These are phyloP conservation scores for Lutjanus campechanus DNA, from an alignment of 2,797 vertebrate genomes.

Conservation along the genomic window DNA sequence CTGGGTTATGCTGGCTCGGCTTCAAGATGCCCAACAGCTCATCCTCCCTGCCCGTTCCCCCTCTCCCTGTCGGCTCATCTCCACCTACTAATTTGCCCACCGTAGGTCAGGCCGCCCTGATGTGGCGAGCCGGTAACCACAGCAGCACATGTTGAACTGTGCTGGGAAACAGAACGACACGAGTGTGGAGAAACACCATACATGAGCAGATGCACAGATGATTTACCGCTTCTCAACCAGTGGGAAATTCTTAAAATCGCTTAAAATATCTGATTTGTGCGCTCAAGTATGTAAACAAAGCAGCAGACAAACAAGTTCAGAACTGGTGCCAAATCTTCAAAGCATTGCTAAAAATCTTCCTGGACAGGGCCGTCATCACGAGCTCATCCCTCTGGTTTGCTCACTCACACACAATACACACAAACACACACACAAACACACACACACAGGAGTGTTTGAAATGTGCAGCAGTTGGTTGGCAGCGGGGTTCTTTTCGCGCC, in stretches of 20 bases:
- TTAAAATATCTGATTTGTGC: slow-evolving; percentile 29
- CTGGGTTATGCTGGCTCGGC: slow-evolving; percentile 51
- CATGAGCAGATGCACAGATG: slow-evolving; percentile 32
- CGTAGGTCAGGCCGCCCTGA: slow-evolving; percentile 61
- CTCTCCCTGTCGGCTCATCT: slow-evolving; percentile 62
- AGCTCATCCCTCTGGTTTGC: slow-evolving; percentile 66
- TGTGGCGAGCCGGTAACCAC: slow-evolving; percentile 61
- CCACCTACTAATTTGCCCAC: slow-evolving; percentile 77
- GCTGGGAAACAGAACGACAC: slow-evolving; percentile 9
- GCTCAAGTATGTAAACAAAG: slow-evolving; percentile 32
- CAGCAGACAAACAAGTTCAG: slow-evolving; percentile 47
- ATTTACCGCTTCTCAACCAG: neutral
- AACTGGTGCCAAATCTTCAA: slow-evolving; percentile 53
- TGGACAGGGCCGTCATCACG: slow-evolving; percentile 64
- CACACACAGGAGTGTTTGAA: slow-evolving; percentile 32
- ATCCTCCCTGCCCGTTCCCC: slow-evolving; percentile 47
- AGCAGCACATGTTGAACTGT: slow-evolving; percentile 63
- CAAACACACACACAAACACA: slow-evolving; percentile 7
- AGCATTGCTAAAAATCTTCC: slow-evolving; percentile 45
- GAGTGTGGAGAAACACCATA: slow-evolving; percentile 17
- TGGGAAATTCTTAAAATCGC: slow-evolving; percentile 11
- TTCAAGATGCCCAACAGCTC: slow-evolving; percentile 59
- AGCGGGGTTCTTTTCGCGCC: slow-evolving; percentile 71
- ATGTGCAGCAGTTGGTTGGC: slow-evolving; percentile 65
- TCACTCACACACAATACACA: slow-evolving; percentile 15